Evolutionary conservation across 2,113 vertebrate species (phyloP), one percentile per base, ranked within the genome.

Genomic region (Dicentrarchus labrax): DNA sequence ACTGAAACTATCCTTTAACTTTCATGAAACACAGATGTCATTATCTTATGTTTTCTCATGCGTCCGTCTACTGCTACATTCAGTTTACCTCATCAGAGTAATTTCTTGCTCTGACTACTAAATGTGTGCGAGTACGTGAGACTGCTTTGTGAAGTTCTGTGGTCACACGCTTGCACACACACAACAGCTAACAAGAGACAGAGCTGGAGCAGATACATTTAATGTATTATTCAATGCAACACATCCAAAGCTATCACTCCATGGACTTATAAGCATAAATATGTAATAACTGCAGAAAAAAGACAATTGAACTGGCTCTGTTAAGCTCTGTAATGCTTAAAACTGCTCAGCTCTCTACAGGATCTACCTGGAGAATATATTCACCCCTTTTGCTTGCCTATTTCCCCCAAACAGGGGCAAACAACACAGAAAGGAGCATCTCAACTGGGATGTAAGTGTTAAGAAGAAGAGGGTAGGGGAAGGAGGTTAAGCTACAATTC

Each of bases 171-270:
- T 39, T 4, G 24, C 72, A 45, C 68, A 59, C 75, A 54, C 80
- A 90, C 89, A 86, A 84, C 53, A 74, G 78, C 77, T 86, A 87
- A 77, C 82, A 80, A 84, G 86, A 88, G 84, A 92, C 80, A 47
- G 78, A 65, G 81, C 85, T 84, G 53, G 62, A 93, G 82, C 90
- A 90, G 88, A 93, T 88, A 87, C 89, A 85, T 93, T 94, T 92
- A 91, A 95, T 95, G 88, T 94, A 94, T 95, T 94, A 95, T 95
- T 95, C 91, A 95, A 73, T 50, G 61, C 74, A 86, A 75, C 86
- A 71, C 92, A 91, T 91, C 88, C 78, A 90, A 88, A 82, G 78
- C 86, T 72, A 93, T 87, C 89, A 70, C 87, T 90, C 87, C 62
- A 60, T 77, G 72, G 85, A 85, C 80, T 87, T 83, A 84, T 78